Percentiles rank a stretch among this genome's conserved stretches.
Evolutionary conservation across 2,888 invertebrate species (phyloP).

Genomic region (Nemotelus nigrinus): DNA sequence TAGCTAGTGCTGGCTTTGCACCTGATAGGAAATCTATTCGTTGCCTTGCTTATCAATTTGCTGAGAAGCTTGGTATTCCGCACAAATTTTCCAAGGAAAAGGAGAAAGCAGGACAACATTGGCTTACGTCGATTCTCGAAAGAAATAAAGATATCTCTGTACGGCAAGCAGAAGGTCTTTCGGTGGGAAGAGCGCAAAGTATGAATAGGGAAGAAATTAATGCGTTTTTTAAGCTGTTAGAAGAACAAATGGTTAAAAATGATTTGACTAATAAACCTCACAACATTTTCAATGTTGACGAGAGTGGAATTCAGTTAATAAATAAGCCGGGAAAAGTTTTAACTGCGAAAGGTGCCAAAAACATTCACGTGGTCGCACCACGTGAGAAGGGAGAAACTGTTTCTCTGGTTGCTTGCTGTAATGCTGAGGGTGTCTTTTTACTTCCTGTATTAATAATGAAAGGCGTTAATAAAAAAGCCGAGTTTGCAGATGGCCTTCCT

Average conservation of each 20-base stretch:
- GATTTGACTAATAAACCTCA: too few species aligned
- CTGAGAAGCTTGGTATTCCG: neutral
- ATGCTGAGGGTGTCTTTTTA: too few species aligned
- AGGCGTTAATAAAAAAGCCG: too few species aligned
- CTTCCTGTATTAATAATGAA: too few species aligned
- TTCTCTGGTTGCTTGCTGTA: too few species aligned
- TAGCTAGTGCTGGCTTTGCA: neutral
- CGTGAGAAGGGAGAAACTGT: too few species aligned
- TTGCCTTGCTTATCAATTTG: slow-evolving; percentile 10
- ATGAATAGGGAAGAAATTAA: slow-evolving; percentile 1
- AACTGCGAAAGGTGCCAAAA: too few species aligned
- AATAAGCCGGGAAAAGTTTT: too few species aligned
- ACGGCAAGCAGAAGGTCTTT: slow-evolving; percentile 13
- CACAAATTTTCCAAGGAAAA: slow-evolving; percentile 3
- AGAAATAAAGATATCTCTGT: slow-evolving; percentile 4
- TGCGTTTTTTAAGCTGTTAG: neutral
- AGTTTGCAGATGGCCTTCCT: too few species aligned
- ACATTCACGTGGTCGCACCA: too few species aligned
- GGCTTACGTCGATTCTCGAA: neutral
- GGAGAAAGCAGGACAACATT: slow-evolving; percentile 8
- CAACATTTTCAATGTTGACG: too few species aligned
- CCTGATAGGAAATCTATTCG: neutral
- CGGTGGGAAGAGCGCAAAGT: slow-evolving; percentile 2
- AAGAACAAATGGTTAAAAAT: neutral
- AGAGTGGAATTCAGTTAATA: too few species aligned